Evolutionary conservation across 2,888 invertebrate genomes (phyloP), one percentile per base, ranked within the genome.

Genomic region (Cylloceria caligata): DNA sequence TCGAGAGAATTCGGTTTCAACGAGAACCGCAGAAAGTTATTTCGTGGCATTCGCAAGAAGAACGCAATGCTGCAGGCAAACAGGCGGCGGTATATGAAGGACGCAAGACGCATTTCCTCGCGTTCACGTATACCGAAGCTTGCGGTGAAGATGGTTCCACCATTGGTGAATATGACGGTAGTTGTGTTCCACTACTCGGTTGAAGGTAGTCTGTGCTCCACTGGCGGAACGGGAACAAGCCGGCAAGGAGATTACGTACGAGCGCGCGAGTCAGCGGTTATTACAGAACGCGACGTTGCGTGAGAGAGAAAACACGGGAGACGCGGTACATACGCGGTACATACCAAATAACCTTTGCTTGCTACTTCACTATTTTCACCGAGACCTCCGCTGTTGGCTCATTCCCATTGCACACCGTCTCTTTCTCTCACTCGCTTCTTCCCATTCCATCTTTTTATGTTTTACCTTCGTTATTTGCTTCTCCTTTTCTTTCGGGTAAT

Each of bases 261-360:
- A 27, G 68, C 67, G 69, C 69, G 68, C 72, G 80, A 83, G 81
- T 84, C 81, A 76, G 79, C 83, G 83, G 81, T 86, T 85, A 86
- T 86, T 84, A 86, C 81, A 73, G 62, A 76, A 84, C 68, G 84
- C 86, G 83, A 84, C 84, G 83, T 84, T 84, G 82, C 86, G 83
- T 84, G 83, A 83, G 83, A 80, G 79, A 81, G 75, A 83, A 80
- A 71, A 78, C 68, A 55, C 49, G 71, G 49, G 57, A 60, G 24
- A 42, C 76, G 68, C 57, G 42, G 67, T 57, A 34, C 49, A 49
- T 62, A 47, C 49, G n/a, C n/a, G 62, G 47, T n/a, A 30, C 24
- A 49, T 27, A 67, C 42, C 55, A 34, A 60, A 68, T 68, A 77
- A 55, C 75, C 75, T 64, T 24, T 75, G 62, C 79, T 72, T 73